These are phyloP conservation scores for Hippotragus niger DNA, from an alignment of 2,113 vertebrate species.

Conservation along the genomic window DNA sequence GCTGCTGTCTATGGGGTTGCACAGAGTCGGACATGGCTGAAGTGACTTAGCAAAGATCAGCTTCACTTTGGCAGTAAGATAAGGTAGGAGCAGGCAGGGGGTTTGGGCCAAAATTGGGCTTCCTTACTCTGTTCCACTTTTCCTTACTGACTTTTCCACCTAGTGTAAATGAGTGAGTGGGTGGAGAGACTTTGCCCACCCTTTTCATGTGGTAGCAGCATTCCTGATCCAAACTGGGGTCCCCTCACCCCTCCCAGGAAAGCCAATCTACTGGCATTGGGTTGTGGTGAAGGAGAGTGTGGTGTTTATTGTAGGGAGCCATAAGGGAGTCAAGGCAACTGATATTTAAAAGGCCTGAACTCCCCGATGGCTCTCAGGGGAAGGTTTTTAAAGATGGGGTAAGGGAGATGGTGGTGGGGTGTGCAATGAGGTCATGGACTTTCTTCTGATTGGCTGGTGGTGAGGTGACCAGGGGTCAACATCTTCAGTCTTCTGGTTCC, in stretches of 20 bases:
- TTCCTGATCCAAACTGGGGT: too few species aligned
- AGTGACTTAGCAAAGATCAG: background rate
- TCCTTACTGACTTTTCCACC: background rate
- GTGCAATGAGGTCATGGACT: background rate
- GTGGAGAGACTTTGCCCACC: background rate
- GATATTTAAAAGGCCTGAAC: background rate
- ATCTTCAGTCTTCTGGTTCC: background rate
- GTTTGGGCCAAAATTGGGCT: background rate
- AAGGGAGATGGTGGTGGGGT: background rate
- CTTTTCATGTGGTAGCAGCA: background rate
- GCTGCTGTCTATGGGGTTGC: too few species aligned
- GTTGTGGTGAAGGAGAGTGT: background rate
- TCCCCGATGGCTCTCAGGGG: background rate
- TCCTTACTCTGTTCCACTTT: background rate
- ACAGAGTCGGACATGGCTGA: too few species aligned
- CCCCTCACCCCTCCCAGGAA: background rate
- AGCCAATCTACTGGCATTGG: background rate
- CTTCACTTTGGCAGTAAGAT: background rate
- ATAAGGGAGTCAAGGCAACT: background rate
- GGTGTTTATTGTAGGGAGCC: background rate
- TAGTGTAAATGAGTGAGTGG: background rate
- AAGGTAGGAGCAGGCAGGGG: background rate
- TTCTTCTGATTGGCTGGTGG: background rate
- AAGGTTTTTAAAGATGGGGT: background rate
- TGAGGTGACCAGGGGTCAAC: background rate